Conservation (phyloP, 2,888 invertebrate genomes). For the Apodemia mormo region DNA sequence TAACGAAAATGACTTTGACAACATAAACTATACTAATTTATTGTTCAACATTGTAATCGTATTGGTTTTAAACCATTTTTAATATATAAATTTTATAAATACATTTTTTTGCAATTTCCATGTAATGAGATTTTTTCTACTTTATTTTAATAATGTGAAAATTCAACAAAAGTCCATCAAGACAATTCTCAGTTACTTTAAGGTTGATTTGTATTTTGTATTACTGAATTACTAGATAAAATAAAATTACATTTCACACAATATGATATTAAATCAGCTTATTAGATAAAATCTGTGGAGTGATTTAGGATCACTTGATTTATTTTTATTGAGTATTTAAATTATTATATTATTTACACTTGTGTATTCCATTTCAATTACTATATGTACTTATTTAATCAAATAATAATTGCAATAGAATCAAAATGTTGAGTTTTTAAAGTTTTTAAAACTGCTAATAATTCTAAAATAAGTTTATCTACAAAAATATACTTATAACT, state of each 20-base stretch:
- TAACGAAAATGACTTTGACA: not conserved
- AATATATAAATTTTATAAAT: not conserved
- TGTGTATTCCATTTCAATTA: too few species aligned
- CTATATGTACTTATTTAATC: too few species aligned
- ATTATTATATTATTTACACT: not conserved
- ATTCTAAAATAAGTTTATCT: too few species aligned
- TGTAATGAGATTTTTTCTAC: not conserved
- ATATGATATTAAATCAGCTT: too few species aligned
- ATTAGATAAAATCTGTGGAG: not conserved
- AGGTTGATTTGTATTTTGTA: too few species aligned
- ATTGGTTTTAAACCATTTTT: not conserved
- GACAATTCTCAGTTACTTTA: not conserved
- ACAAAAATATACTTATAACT: too few species aligned
- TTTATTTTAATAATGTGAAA: not conserved
- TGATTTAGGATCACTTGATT: not conserved
- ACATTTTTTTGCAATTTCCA: not conserved
- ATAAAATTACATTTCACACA: too few species aligned
- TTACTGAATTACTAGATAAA: too few species aligned
- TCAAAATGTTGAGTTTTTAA: too few species aligned
- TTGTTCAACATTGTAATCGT: not conserved
- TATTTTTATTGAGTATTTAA: slow-evolving; percentile 6
- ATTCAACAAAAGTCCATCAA: not conserved
- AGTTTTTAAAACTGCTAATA: too few species aligned
- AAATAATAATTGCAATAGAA: too few species aligned
- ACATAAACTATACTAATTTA: not conserved